These are phyloP conservation scores for Saguinus imperator DNA, from an alignment of 2,113 vertebrate genomes.

Conservation along the genomic window DNA sequence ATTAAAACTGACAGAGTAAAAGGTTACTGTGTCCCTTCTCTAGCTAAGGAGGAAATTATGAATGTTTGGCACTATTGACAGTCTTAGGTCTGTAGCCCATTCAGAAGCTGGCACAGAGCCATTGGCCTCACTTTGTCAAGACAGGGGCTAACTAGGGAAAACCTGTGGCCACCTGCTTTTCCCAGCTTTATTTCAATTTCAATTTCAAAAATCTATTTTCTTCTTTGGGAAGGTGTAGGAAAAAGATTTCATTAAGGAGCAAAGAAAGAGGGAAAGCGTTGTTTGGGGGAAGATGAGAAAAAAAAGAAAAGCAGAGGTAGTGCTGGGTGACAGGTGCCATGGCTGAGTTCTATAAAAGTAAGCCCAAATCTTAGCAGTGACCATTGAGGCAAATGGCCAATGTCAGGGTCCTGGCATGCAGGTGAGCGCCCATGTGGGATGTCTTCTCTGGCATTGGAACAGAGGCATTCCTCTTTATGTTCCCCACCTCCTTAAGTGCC, in stretches of 20 bases:
- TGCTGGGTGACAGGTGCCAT: accelerated
- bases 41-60: background rate
- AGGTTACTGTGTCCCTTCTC: background rate
- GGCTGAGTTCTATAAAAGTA: background rate
- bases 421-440: accelerated
- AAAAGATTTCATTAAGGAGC: background rate
- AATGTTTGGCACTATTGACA: background rate
- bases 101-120: background rate
- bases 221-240: background rate
- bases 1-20: background rate
- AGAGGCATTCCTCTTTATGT: background rate
- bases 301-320: background rate
- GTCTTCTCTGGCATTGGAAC: background rate
- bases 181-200: background rate
- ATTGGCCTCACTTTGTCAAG: background rate
- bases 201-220: background rate
- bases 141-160: background rate
- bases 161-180: background rate
- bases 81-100: background rate
- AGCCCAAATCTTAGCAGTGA: background rate
- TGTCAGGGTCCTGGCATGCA: accelerated
- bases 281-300: background rate
- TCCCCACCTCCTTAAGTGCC: no score
- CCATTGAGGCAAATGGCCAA: background rate
- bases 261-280: background rate